Conservation (phyloP, 2,113 vertebrate species). For the Mustela lutreola region DNA sequence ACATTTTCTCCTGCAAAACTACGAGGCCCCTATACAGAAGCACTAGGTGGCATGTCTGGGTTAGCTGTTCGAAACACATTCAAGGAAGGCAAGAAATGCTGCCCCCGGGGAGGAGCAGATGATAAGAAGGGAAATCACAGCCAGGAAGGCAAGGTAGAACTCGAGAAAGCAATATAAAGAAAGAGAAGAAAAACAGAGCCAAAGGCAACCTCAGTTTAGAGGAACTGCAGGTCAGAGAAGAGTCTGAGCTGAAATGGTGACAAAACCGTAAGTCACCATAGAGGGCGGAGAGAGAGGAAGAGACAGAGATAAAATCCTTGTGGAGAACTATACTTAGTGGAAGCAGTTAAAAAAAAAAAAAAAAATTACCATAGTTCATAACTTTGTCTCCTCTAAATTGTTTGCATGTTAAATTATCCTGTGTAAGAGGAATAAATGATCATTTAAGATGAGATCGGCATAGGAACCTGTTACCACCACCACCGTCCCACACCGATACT, state of each 20-base stretch:
- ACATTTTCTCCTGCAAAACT: neutral
- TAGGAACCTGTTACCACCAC: neutral
- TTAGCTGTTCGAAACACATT: neutral
- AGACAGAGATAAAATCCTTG: neutral
- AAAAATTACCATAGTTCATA: neutral
- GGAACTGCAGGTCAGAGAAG: neutral
- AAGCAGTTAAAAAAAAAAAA: neutral
- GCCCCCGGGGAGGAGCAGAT: neutral
- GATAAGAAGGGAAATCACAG: neutral
- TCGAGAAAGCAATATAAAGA: slow-evolving; percentile 19
- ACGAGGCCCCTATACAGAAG: neutral
- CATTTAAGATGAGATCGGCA: neutral
- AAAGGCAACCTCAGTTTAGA: neutral
- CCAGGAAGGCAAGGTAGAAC: neutral
- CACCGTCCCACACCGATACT: neutral
- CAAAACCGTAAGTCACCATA: neutral
- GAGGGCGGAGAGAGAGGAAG: neutral
- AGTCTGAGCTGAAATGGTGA: neutral
- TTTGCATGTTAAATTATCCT: neutral
- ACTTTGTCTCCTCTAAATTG: neutral
- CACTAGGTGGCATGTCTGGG: slow-evolving; percentile 30
- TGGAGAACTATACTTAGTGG: neutral
- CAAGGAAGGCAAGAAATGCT: neutral
- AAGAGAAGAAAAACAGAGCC: neutral
- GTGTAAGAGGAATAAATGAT: neutral